phyloP scores from a whole-genome alignment of 2,888 invertebrate species.

The Gymnocheta viridis region DNA sequence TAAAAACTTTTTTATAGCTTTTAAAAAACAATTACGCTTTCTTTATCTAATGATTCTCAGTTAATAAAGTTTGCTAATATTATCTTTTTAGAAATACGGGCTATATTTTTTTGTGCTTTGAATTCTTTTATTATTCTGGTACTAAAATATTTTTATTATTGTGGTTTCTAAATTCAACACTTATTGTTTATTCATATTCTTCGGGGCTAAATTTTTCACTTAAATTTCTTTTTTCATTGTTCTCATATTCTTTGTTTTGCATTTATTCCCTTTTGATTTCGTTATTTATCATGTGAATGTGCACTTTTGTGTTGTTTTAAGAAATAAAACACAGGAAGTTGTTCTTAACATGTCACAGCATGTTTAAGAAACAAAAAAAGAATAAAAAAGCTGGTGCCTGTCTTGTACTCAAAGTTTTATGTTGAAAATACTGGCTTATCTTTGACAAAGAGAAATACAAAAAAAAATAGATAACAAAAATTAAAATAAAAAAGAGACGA shows the following conservation, averaged over 20 bases:
- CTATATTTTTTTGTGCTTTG: not conserved
- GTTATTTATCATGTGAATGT: conserved; percentile 15
- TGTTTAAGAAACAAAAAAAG: conserved; percentile 52
- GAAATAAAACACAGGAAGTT: conserved; percentile 48
- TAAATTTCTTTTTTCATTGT: conserved; percentile 7
- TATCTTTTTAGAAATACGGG: too few species aligned
- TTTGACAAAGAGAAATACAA: not conserved
- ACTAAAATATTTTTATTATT: conserved; percentile 41
- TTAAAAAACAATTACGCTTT: too few species aligned
- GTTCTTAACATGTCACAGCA: conserved; percentile 65
- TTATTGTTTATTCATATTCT: conserved; percentile 62
- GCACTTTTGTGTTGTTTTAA: conserved; percentile 11
- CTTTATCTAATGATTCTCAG: too few species aligned
- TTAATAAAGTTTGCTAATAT: too few species aligned
- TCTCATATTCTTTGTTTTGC: not conserved
- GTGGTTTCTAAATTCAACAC: conserved; percentile 54
- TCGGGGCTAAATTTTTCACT: conserved; percentile 34
- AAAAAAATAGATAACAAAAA: not conserved
- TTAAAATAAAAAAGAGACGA: not conserved
- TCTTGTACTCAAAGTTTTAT: conserved; percentile 20
- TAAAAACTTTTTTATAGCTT: too few species aligned
- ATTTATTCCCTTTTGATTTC: conserved; percentile 1
- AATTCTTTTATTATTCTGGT: conserved; percentile 17
- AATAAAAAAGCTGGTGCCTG: conserved; percentile 15
- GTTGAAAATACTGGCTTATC: not conserved